Evolutionary conservation across 2,888 invertebrate species (phyloP), one percentile per base, ranked within the genome.

Genomic region (Polymixis flavicincta): DNA sequence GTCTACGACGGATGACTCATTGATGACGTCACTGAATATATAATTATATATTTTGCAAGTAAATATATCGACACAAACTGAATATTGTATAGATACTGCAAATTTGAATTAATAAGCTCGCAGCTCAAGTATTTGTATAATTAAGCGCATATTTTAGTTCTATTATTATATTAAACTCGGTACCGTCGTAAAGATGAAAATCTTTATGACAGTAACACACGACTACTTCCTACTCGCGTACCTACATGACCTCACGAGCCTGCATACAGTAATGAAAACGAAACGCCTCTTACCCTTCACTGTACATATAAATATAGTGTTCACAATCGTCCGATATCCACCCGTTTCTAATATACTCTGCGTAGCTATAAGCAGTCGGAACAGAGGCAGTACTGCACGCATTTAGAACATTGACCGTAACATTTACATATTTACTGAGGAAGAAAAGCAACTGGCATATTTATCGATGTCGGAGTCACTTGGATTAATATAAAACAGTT

Each of bases 1-100:
- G 88, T 87, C 87, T 86, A 64, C 74, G 45, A 42, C n/a, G 7
- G 25, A 78, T 90, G 88, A 89, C 80, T 90, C 89, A 89, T 66
- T 71, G 55, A 48, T 87, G 84, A 84, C 79, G 80, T 87, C 83
- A 89, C 48, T 48, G 37, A 60, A 78, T 71, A 76, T 72, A 59
- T 54, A 59, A 63, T 71, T 67, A 80, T 78, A 76, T 77, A 84
- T 77, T 76, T 78, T 54, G 68, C 54, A 76, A 78, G 59, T 75
- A 67, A 54, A 75, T 70, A 71, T 57, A 60, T 57, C 32, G 69
- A 63, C 55, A 63, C 61, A 61, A 52, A 61, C 64, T 72, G 48
- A 65, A 42, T 54, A 61, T 75, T 64, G 63, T 76, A 80, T 78
- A 76, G 37, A 66, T 79, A 75, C 19, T 60, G 66, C 59, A 80